Conservation (phyloP, 2,797 vertebrate genomes). For the Intellagama lesueurii region DNA sequence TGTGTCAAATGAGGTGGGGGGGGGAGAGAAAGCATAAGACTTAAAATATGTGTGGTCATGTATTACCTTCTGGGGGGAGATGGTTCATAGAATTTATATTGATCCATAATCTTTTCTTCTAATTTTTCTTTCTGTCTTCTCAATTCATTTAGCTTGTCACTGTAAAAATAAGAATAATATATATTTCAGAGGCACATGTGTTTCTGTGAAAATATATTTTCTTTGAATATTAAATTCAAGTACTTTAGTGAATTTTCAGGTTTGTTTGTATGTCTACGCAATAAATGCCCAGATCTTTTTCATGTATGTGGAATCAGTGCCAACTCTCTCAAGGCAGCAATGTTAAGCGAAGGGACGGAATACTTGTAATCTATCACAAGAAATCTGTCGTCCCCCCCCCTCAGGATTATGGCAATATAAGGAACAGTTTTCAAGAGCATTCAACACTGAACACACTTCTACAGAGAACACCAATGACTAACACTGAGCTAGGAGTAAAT, state of each 20-base stretch:
- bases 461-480: neutral
- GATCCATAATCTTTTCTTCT: constrained; percentile 99
- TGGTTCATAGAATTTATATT: constrained; percentile 98
- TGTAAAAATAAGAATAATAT: constrained; percentile 72
- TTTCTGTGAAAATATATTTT: neutral
- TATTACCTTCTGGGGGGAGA: constrained; percentile 94
- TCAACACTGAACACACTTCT: neutral
- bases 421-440: neutral
- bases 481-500: neutral
- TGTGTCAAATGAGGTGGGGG: constrained; percentile 19
- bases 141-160: constrained; percentile 96
- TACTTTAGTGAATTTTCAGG: neutral
- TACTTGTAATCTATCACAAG: neutral
- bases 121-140: constrained; percentile 97
- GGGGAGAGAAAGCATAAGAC: neutral
- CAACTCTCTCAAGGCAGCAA: neutral
- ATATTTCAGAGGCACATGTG: constrained; percentile 22
- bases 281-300: neutral
- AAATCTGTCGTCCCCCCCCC: neutral
- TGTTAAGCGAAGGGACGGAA: neutral
- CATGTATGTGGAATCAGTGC: no score
- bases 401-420: neutral
- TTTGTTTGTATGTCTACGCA: neutral
- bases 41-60: neutral
- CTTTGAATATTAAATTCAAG: neutral